Evolutionary conservation across 2,797 vertebrate species (phyloP), one percentile per base, ranked within the genome.

Genomic region (Enteromius thamalakanensis): DNA sequence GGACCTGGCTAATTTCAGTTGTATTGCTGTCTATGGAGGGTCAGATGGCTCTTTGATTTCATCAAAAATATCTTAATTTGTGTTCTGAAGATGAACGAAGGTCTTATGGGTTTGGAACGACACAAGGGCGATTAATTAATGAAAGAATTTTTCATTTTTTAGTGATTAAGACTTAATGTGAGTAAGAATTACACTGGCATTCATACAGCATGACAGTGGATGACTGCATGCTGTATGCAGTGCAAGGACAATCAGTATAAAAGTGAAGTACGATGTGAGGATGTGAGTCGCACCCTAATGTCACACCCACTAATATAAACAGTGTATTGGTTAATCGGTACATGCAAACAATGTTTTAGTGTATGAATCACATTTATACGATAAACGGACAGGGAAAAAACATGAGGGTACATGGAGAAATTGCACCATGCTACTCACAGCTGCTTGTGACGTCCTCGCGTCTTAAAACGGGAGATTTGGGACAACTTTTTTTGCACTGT

Each of bases 401-500:
- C 64, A 82, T 45, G 37, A 68, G 17, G 70, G 7, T 10, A n/a
- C 0, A 45, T 23, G 2, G 15, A 29, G 17, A 58, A 77, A 77
- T 21, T 60, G 51, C 32, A 17, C 40, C 6, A 8, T 45, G 11
- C 69, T 70, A 58, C 64, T 83, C 64, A 83, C 37, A 77, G 64
- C 60, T 53, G 45, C 79, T 80, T 29, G 49, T 83, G 74, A 70
- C 74, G 37, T 45, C 81, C 19, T 69, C 4, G 69, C 21, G 58
- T 76, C 49, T 60, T 76, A 76, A 47, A 69, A 55, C 0, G 1
- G 23, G 10, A 76, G 1, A 49, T 75, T 34, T 29, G 29, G 32
- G 69, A 82, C 1, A 75, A 45, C 80, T 9, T 45, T 45, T 45
- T 67, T 29, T 2, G 10, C n/a, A 83, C 26, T 69, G 81, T 83